Evolutionary conservation across 2,797 vertebrate genomes (phyloP), one percentile per base, ranked within the genome.

Genomic region (Botia almorhae): DNA sequence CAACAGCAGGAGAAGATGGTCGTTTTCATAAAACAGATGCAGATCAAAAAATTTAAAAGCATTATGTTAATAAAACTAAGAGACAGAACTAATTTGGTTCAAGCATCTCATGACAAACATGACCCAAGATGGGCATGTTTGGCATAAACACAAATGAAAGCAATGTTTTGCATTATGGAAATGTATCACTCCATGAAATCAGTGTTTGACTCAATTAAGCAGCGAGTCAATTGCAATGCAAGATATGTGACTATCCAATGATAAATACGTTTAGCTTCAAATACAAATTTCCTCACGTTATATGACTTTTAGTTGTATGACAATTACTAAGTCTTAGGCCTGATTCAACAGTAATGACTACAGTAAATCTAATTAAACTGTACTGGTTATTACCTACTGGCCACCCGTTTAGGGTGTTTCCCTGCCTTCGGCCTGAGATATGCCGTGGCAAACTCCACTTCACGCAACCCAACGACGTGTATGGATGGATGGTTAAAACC

Each of bases 121-220:
- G 17, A 69, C 46, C 46, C 14, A 21, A 80, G 33, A 55, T 58
- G 51, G 61, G 19, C 19, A 53, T 60, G 46, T 39, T 56, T 80
- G 74, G 26, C 78, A 74, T 80, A 74, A 56, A 74, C 48, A 56
- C 78, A 80, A 80, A 80, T 67, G 23, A 29, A 65, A 50, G 70
- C 43, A 60, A 6, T 61, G n/a, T 60, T 81, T 86, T 86, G 82
- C 85, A 86, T 86, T 81, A 86, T 81, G 82, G 72, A 86, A 86
- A 84, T 78, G 5, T 19, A 71, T 58, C 16, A 53, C 48, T 76
- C 48, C 36, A 60, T 68, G 71, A 80, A 84, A 78, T 82, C 77
- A 55, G 14, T 48, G 26, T 63, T 74, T 61, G 26, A 51, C 16
- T 50, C 0, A n/a, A 36, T 77, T 71, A 26, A 26, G 6, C 46